Percentiles rank a stretch among this genome's conserved stretches.
These are phyloP conservation scores for Cricetomys ansorgei DNA, from an alignment of 2,113 vertebrate species.

Conservation along the genomic window DNA sequence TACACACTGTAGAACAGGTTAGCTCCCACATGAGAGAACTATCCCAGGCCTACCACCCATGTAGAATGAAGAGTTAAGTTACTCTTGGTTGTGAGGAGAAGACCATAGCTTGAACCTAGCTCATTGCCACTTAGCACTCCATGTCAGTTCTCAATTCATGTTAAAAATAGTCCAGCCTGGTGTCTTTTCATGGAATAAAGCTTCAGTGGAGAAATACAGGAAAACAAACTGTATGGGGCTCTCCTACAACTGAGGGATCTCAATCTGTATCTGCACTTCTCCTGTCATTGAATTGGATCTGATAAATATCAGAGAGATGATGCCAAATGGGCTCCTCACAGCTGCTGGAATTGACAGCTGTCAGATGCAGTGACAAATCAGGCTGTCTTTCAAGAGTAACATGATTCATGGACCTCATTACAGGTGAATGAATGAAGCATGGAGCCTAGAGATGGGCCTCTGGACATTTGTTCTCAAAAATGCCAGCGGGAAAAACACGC, in stretches of 20 bases:
- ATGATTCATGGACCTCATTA: constrained; percentile 66
- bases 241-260: not conserved
- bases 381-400: constrained; percentile 53
- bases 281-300: not conserved
- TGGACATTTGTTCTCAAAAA: constrained; percentile 49
- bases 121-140: constrained; percentile 60
- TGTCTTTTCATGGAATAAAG: constrained; percentile 70
- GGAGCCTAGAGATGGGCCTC: not conserved
- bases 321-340: not conserved
- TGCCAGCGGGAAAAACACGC: not conserved
- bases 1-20: not conserved
- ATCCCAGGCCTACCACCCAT: not conserved
- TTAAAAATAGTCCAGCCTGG: constrained; percentile 59
- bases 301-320: constrained; percentile 28
- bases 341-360: constrained; percentile 76
- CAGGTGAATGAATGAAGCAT: constrained; percentile 23
- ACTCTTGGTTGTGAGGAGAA: not conserved
- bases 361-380: constrained; percentile 54
- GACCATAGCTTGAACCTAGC: constrained; percentile 59
- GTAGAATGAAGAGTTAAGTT: not conserved
- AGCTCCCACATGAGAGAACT: not conserved
- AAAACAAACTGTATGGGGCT: constrained; percentile 58
- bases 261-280: constrained; percentile 50
- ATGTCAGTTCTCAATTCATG: constrained; percentile 38
- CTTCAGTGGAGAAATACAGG: constrained; percentile 67